Evolutionary conservation across 2,113 vertebrate species (phyloP), one percentile per base, ranked within the genome.

Genomic region (Trichomycterus rosablanca): DNA sequence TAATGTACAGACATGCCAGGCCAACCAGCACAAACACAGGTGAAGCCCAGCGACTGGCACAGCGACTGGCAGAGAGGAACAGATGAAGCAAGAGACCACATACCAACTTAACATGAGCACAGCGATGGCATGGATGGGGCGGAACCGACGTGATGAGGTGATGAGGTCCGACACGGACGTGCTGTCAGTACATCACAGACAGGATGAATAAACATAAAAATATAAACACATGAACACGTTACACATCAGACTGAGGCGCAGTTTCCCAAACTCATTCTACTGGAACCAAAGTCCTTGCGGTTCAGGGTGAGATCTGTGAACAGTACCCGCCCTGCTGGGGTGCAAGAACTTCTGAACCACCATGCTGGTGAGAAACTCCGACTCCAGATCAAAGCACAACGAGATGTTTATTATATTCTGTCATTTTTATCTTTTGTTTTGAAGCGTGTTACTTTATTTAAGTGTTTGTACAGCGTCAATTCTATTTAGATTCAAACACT

Each of bases 81-180:
- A 68, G 77, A 75, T 76, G 80, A 73, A 71, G 72, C 77, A 75
- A 80, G 74, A 75, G 18, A n/a, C n/a, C 66, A 78, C 77, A 65
- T 83, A 85, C 74, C 81, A 79, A 75, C 60, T 84, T 80, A 83
- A 71, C 76, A 82, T 79, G 81, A 66, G 78, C 71, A 76, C 67
- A 34, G 78, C 66, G 70, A 81, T 80, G 82, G 56, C 73, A 81
- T 84, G 83, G 76, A 69, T 44, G 64, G 75, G 63, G 81, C 81
- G 74, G 59, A 51, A 76, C 80, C 80, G 76, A 80, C 74, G 74
- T 69, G 76, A 75, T 75, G 73, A 74, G 19, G n/a, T n/a, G 68
- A 63, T 67, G 72, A 54, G 64, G 57, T 60, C 60, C 39, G 68
- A 50, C 32, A 71, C 14, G 51, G 26, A 44, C 35, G 35, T 34